phyloP scores from a whole-genome alignment of 1,140 invertebrate species.

The Chrysopa pallens region DNA sequence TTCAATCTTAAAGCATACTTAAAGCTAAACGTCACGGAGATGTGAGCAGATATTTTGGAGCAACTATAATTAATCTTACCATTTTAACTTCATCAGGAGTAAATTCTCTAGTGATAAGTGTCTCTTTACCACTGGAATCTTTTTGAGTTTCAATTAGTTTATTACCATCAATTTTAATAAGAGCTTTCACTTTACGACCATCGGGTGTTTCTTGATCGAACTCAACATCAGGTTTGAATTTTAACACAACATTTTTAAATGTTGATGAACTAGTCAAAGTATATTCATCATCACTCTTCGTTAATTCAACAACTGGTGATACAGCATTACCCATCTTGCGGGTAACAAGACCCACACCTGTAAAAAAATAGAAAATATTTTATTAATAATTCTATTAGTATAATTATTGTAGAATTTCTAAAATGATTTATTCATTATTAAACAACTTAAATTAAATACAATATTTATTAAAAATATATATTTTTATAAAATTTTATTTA shows the following conservation, averaged over 20 bases:
- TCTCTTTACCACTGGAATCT: constrained; percentile 40
- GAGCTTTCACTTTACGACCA: constrained; percentile 61
- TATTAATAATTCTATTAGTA: constrained; percentile 1
- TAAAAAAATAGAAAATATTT: constrained; percentile 13
- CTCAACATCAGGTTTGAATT: constrained; percentile 64
- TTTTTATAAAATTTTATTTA: no score
- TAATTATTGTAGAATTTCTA: no score
- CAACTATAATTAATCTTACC: constrained; percentile 25
- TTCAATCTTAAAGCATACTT: no score
- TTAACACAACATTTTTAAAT: constrained; percentile 62
- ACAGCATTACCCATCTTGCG: constrained; percentile 56
- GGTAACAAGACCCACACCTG: constrained; percentile 58
- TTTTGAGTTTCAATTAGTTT: constrained; percentile 52
- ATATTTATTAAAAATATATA: no score
- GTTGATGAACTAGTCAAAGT: constrained; percentile 60
- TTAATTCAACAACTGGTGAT: constrained; percentile 55
- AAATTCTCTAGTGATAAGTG: constrained; percentile 46
- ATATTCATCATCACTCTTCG: constrained; percentile 42
- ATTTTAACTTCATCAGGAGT: constrained; percentile 52
- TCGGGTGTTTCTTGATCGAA: constrained; percentile 77
- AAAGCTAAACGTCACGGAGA: no score
- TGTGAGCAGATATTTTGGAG: no score
- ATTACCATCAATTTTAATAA: constrained; percentile 44
- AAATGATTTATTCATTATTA: no score
- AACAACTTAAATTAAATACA: no score